A percentile compares a stretch with the other conserved stretches of the same genome.
Evolutionary conservation across 2,113 vertebrate species (phyloP).

Genomic region (Tricholaema leucomelas): DNA sequence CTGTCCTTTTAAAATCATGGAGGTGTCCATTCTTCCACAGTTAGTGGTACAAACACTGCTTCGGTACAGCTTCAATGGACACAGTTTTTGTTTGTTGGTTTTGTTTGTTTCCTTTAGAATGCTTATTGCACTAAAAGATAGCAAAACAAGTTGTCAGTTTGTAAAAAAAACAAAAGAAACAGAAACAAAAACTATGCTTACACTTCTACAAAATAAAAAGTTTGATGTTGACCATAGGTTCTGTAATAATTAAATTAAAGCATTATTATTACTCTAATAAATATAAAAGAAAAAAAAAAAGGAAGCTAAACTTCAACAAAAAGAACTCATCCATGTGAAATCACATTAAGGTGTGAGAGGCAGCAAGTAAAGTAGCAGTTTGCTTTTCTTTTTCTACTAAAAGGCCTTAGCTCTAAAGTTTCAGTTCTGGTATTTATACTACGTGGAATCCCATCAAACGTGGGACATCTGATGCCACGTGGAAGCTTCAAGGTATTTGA

Average conservation of each 20-base stretch:
- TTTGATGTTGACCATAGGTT: conserved; percentile 71
- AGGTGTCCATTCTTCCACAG: conserved; percentile 67
- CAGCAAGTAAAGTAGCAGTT: conserved; percentile 77
- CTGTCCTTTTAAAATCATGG: conserved; percentile 70
- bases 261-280: conserved; percentile 82
- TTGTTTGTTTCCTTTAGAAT: conserved; percentile 70
- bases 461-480: neutral
- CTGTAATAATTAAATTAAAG: conserved; percentile 78
- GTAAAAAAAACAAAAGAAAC: conserved; percentile 53
- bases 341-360: conserved; percentile 82
- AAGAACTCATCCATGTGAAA: conserved; percentile 73
- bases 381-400: neutral
- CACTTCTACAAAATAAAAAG: conserved; percentile 78
- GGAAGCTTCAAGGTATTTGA: conserved; percentile 50
- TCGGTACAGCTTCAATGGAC: conserved; percentile 69
- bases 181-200: conserved; percentile 77
- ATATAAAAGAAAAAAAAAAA: conserved; percentile 78
- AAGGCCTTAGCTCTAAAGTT: conserved; percentile 72
- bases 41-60: conserved; percentile 63
- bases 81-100: conserved; percentile 36
- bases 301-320: conserved; percentile 72
- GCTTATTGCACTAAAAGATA: conserved; percentile 95
- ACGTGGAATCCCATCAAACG: conserved; percentile 12
- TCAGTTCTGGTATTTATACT: conserved; percentile 52
- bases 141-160: conserved; percentile 79